A percentile compares a stretch with the other conserved stretches of the same genome.
Conservation (phyloP, 1,140 invertebrate species). For the Ridgeia piscesae region DNA sequence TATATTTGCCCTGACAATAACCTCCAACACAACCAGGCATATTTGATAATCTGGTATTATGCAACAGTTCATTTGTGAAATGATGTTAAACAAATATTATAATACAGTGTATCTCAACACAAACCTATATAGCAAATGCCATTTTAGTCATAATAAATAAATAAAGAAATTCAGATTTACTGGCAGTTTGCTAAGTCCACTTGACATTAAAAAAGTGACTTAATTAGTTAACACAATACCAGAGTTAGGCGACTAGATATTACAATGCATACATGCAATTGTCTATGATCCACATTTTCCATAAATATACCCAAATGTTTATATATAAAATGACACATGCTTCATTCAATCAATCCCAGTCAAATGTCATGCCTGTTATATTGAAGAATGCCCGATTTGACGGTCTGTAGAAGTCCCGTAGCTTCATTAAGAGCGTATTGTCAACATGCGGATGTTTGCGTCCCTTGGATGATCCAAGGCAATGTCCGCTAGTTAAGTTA, state of each 20-base stretch:
- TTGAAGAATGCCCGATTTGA: conserved; percentile 67
- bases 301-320: not conserved
- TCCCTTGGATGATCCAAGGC: conserved; percentile 89
- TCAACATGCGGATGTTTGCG: conserved; percentile 85
- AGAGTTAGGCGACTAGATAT: not conserved
- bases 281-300: not conserved
- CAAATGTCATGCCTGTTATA: conserved; percentile 46
- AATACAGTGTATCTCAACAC: not conserved
- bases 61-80: not conserved
- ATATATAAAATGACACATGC: not conserved
- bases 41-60: not conserved
- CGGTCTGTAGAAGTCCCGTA: conserved; percentile 84
- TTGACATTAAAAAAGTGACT: not conserved
- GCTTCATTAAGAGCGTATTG: conserved; percentile 69
- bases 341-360: conserved; percentile 37
- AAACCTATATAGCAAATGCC: not conserved
- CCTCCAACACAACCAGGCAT: no score
- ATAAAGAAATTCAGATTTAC: not conserved
- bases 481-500: conserved; percentile 51
- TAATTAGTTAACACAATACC: not conserved
- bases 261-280: not conserved
- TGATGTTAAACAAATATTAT: not conserved
- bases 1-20: not conserved
- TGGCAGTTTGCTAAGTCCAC: not conserved
- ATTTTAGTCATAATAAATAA: no score